Conservation (phyloP, 2,113 vertebrate genomes). For the Oriolus oriolus region DNA sequence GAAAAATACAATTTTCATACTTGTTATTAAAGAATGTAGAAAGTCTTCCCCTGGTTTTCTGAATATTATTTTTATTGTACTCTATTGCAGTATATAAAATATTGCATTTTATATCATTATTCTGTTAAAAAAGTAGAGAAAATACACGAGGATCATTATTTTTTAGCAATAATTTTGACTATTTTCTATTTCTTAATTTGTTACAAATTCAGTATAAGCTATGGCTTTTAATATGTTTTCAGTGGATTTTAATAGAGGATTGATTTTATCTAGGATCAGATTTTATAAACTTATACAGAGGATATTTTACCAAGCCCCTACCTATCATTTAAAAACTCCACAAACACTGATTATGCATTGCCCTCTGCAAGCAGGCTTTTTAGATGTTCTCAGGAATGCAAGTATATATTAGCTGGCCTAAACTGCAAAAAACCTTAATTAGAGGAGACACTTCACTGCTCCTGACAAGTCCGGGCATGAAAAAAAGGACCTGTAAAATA, state of each 20-base stretch:
- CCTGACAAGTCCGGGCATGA: neutral
- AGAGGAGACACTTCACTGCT: neutral
- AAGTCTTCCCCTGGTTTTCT: neutral
- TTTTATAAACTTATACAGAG: neutral
- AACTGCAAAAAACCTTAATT: neutral
- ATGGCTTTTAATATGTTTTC: neutral
- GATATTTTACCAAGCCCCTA: neutral
- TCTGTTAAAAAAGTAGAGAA: neutral
- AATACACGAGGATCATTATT: neutral
- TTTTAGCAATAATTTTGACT: neutral
- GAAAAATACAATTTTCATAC: neutral
- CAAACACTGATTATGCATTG: neutral
- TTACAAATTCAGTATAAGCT: neutral
- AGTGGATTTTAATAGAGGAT: neutral
- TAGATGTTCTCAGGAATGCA: neutral
- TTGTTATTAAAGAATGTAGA: neutral
- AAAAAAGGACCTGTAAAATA: neutral
- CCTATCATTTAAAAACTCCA: neutral
- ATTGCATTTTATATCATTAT: neutral
- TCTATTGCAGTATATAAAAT: neutral
- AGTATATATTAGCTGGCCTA: neutral
- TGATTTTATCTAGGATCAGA: neutral
- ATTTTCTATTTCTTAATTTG: neutral
- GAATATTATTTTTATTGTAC: neutral
- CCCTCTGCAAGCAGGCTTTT: neutral